Evolutionary conservation across 2,888 invertebrate genomes (phyloP), one percentile per base, ranked within the genome.

Genomic region (Pachymerium ferrugineum): DNA sequence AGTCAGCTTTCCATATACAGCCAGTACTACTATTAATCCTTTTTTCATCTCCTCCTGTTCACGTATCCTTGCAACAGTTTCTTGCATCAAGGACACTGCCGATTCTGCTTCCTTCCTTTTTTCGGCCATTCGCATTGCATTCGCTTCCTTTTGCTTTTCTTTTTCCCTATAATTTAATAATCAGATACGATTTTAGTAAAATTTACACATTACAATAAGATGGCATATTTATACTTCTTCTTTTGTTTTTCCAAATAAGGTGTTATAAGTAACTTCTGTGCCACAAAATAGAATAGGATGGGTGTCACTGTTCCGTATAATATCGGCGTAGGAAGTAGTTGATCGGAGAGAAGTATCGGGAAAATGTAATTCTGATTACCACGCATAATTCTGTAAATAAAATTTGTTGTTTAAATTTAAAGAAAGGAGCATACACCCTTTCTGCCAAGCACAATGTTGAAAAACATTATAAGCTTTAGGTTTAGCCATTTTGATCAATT

Each of bases 251-350:
- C 87, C 0, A 90, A 85, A 79, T 94, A 83, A 0, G 84, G 84
- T 71, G 81, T 79, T n/a, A 85, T 79, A 22, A 84, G 78, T 19
- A 83, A 47, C 28, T 79, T 80, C 76, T 82, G 82, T 31, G 82
- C 76, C 14, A 79, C 78, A 74, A 80, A 81, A 77, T 81, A 84
- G 1, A 78, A 73, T 4, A 94, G 85, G 14, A 95, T 77, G 0
- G 97, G 97, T n/a, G 92, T 87, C 0, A 94, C 85, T 0, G 96
- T 93, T 12, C 95, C 97, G 81, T 97, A 97, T 82, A 97, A 93
- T 47, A 97, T 86, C 0, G 97, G 93, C 22, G 92, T 90, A 0
- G 95, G 93, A 79, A 93, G 86, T 22, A 97, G 86, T 80, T 94
- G 93, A 80, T 97, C 95, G 79, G 94, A 93, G 25, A 97, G 83